Evolutionary conservation across 2,113 vertebrate species (phyloP), one percentile per base, ranked within the genome.

Genomic region (Cebus imitator): DNA sequence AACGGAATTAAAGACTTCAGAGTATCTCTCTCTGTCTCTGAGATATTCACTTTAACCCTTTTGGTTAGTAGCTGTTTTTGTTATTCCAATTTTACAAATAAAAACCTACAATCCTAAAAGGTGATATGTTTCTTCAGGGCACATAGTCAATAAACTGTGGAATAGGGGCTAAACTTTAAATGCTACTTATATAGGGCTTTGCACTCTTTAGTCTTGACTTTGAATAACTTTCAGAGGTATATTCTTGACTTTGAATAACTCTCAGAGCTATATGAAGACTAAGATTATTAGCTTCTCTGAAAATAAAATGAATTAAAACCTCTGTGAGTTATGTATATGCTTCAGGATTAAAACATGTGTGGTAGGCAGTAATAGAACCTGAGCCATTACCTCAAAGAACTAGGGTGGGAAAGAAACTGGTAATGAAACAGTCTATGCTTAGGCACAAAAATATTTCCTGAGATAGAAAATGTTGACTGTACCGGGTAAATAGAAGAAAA

Each of bases 221-320:
- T 76, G 13, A 76, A 30, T 76, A 76, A 43, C 14, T n/a, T 8
- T 72, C 35, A n/a, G 68, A 72, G 35, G 17, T 66, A 66, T 68
- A 16, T 70, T 72, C 48, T 78, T 94, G 66, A 70, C 27, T 68
- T 48, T 76, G 13, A 76, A 32, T 76, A 76, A 43, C 27, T n/a
- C 18, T 72, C n/a, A 37, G 70, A 72, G n/a, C 64, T 73, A 40
- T 13, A 72, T 90, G 2, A 61, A 94, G 37, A 92, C 64, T 87
- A 16, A 84, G n/a, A 84, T 95, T 90, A 96, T 64, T 64, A 32
- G 50, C 35, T 82, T 72, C 17, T 87, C n/a, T 97, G 90, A 95
- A 94, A 92, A 81, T 78, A 87, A 93, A 95, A 95, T 90, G 72
- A 95, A 85, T 81, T 78, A 84, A 94, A 97, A 78, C 40, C 16